phyloP scores from a whole-genome alignment of 2,888 invertebrate genomes.

The Lymantria dispar region DNA sequence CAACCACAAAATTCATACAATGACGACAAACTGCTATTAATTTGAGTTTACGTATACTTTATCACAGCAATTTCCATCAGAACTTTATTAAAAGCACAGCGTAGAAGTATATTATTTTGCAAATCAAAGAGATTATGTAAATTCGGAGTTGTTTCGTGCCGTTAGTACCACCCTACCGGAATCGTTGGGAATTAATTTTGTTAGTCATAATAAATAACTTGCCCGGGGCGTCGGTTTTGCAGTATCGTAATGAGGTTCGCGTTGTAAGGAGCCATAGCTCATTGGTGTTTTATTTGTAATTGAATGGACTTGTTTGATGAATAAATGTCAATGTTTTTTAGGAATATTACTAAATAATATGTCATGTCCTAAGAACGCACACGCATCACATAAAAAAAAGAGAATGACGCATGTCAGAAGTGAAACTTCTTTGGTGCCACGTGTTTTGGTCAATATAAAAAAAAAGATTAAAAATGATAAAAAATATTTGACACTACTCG shows the following conservation, averaged over 20 bases:
- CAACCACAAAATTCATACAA: conserved; percentile 9
- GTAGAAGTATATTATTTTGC: conserved; percentile 47
- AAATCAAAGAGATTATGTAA: conserved; percentile 60
- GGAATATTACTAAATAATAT: no score
- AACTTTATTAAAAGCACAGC: conserved; percentile 40
- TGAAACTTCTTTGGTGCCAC: no score
- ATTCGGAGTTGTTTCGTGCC: conserved; percentile 21
- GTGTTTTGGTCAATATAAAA: no score
- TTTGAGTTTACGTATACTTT: conserved; percentile 14
- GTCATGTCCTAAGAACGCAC: no score
- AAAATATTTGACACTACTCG: no score
- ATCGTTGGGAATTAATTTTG: conserved; percentile 30
- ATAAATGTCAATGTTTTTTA: background rate
- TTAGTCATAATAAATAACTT: conserved; percentile 34
- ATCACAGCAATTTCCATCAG: conserved; percentile 16
- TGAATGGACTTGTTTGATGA: conserved; percentile 4
- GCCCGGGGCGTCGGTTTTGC: conserved; percentile 19
- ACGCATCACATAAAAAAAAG: no score
- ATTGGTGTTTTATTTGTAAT: conserved; percentile 19
- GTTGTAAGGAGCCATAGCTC: conserved; percentile 19
- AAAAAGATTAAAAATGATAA: no score
- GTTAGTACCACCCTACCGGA: conserved; percentile 20
- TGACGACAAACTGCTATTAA: conserved; percentile 12
- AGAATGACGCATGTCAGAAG: no score
- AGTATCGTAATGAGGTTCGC: conserved; percentile 26